Conservation (phyloP, 2,888 invertebrate genomes). For the Drosophila formosana region DNA sequence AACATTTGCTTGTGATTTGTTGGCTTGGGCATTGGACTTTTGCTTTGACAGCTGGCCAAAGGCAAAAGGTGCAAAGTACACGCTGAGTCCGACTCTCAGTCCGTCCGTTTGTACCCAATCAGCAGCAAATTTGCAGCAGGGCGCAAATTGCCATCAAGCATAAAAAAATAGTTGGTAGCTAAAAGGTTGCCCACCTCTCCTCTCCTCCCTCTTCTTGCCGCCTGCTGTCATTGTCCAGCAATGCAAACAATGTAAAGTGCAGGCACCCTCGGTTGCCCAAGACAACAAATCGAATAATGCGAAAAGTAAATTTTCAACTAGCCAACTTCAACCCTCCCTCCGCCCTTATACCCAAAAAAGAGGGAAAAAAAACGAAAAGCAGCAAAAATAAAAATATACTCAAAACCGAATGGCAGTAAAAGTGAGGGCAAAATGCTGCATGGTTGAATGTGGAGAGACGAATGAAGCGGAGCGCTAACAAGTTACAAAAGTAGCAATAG, state of each 20-base stretch:
- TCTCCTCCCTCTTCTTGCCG: slow-evolving; percentile 21
- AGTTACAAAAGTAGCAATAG: slow-evolving; percentile 81
- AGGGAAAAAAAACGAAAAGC: slow-evolving; percentile 24
- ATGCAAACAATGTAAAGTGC: slow-evolving; percentile 73
- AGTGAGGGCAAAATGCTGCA: slow-evolving; percentile 19
- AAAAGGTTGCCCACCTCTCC: slow-evolving; percentile 51
- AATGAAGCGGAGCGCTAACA: slow-evolving; percentile 66
- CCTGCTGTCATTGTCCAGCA: slow-evolving; percentile 28
- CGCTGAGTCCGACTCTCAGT: slow-evolving; percentile 9
- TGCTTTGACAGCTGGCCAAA: slow-evolving; percentile 72
- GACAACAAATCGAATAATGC: slow-evolving; percentile 81
- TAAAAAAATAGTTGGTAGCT: slow-evolving; percentile 72
- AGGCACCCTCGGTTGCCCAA: slow-evolving; percentile 70
- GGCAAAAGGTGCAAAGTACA: slow-evolving; percentile 29
- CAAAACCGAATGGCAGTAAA: slow-evolving; percentile 59
- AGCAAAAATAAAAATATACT: slow-evolving; percentile 36
- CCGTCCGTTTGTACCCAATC: slow-evolving; percentile 69
- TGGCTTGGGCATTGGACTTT: slow-evolving; percentile 34
- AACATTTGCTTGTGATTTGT: slow-evolving; percentile 34
- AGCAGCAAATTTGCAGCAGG: slow-evolving; percentile 78
- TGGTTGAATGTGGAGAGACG: slow-evolving; percentile 12
- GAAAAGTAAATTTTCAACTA: slow-evolving; percentile 80
- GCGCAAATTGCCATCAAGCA: slow-evolving; percentile 79
- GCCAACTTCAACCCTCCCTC: slow-evolving; percentile 20
- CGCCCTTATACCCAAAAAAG: slow-evolving; percentile 9